Conservation (phyloP, 2,797 vertebrate species). For the Linurgus olivaceus region DNA sequence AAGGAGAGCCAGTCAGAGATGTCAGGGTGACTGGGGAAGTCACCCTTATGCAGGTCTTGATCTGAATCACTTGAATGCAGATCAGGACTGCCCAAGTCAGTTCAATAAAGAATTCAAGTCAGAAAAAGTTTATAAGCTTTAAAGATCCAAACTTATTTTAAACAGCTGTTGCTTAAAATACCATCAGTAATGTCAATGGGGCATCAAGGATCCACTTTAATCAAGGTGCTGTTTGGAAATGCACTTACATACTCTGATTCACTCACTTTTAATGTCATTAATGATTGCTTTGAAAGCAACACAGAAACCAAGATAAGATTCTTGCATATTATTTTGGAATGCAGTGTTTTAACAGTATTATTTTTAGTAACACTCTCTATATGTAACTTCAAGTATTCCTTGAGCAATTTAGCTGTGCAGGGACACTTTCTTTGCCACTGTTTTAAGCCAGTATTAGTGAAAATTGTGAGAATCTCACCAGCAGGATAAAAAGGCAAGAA, state of each 20-base stretch:
- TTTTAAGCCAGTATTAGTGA: background rate
- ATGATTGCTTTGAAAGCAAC: background rate
- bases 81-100: background rate
- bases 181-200: background rate
- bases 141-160: background rate
- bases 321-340: background rate
- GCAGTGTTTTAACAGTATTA: background rate
- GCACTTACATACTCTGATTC: background rate
- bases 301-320: background rate
- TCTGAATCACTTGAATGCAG: background rate
- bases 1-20: background rate
- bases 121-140: background rate
- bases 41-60: accelerated
- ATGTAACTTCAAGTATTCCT: background rate
- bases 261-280: background rate
- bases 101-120: background rate
- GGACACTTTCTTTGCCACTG: background rate
- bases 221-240: background rate
- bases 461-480: background rate
- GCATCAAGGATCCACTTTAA: background rate
- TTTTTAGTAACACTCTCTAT: background rate
- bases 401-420: background rate
- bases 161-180: background rate
- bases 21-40: background rate
- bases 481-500: background rate